These are phyloP conservation scores for Leptopilina boulardi DNA, from an alignment of 1,140 invertebrate species.

Conservation along the genomic window DNA sequence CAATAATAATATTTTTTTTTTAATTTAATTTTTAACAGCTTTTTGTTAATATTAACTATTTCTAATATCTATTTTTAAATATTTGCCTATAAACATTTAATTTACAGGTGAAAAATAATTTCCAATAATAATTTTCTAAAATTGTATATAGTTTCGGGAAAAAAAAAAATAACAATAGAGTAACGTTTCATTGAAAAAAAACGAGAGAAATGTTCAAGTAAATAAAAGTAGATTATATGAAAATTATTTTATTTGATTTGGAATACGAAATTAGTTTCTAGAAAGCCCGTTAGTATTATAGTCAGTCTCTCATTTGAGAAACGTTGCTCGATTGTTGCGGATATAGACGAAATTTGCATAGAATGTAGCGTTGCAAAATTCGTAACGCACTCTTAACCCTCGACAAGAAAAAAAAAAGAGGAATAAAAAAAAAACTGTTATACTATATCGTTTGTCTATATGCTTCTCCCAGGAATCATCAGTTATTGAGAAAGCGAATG, in stretches of 20 bases:
- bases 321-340: constrained; percentile 46
- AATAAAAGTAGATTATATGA: not conserved
- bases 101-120: too few relatives aligned
- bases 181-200: not conserved
- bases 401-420: too few relatives aligned
- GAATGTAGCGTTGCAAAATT: constrained; percentile 73
- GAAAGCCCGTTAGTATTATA: not conserved
- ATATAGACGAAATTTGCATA: constrained; percentile 68
- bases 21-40: too few relatives aligned
- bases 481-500: constrained; percentile 62
- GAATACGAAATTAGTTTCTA: constrained; percentile 7
- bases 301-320: constrained; percentile 59
- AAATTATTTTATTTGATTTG: not conserved
- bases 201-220: not conserved
- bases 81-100: too few relatives aligned
- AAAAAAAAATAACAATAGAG: not conserved
- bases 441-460: constrained; percentile 41
- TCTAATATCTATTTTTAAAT: too few relatives aligned
- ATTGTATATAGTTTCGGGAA: too few relatives aligned
- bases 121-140: too few relatives aligned
- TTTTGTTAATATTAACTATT: too few relatives aligned
- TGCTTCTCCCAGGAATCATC: constrained; percentile 65
- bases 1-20: too few relatives aligned
- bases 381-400: constrained; percentile 55
- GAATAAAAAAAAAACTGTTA: too few relatives aligned